phyloP scores from a whole-genome alignment of 2,797 vertebrate genomes.

The Lerista edwardsae region DNA sequence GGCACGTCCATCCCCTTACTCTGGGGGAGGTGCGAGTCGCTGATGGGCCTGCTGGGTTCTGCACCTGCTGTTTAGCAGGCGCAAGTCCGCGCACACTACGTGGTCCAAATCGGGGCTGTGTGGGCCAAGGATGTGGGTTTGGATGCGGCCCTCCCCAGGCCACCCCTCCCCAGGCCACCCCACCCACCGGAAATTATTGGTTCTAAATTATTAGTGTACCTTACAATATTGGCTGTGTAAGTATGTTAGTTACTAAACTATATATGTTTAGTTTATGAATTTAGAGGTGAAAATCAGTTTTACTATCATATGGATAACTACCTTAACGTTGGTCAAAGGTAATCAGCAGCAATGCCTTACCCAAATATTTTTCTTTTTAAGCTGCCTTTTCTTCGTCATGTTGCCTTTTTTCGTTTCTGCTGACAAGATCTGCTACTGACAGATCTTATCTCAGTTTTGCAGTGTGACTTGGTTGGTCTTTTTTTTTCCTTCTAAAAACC shows the following conservation, averaged over 20 bases:
- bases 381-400: not conserved
- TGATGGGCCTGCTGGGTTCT: no score
- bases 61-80: no score
- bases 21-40: no score
- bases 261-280: not conserved
- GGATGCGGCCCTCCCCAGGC: no score
- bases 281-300: not conserved
- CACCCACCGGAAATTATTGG: no score
- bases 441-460: conserved; percentile 31
- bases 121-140: no score
- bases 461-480: conserved; percentile 9
- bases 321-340: not conserved
- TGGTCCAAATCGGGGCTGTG: no score
- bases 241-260: not conserved
- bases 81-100: no score
- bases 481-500: not conserved
- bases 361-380: not conserved
- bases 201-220: conserved; percentile 23
- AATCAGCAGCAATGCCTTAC: conserved; percentile 31
- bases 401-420: conserved; percentile 1
- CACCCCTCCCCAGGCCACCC: no score
- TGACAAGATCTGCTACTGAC: conserved; percentile 18
- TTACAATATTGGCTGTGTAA: conserved; percentile 30
- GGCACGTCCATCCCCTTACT: no score
- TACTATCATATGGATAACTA: fast-evolving